These are phyloP conservation scores for Sturnira hondurensis DNA, from an alignment of 2,113 vertebrate species.

Conservation along the genomic window DNA sequence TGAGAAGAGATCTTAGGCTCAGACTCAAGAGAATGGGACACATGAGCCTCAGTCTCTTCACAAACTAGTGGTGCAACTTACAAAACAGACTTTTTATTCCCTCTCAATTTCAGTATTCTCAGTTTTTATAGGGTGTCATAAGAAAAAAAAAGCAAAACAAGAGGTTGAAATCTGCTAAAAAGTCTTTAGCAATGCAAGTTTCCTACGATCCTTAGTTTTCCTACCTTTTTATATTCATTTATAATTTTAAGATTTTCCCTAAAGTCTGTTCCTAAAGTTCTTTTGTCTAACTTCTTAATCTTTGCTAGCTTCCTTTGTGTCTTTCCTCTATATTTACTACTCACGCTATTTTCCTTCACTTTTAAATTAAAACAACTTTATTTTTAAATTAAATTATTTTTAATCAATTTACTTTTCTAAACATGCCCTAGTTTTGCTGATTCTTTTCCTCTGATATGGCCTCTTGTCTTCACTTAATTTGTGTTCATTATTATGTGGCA, in stretches of 20 bases:
- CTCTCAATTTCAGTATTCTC: neutral
- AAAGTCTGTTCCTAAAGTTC: neutral
- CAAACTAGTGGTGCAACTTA: neutral
- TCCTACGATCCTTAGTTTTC: neutral
- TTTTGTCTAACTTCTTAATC: neutral
- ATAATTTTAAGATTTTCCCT: neutral
- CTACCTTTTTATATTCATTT: neutral
- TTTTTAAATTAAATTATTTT: neutral
- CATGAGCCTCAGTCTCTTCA: neutral
- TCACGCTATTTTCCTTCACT: neutral
- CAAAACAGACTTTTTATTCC: neutral
- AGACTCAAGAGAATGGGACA: neutral
- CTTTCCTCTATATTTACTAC: neutral
- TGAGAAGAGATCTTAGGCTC: constrained; percentile 16
- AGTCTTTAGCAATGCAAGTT: neutral
- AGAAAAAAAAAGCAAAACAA: neutral
- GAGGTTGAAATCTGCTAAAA: neutral
- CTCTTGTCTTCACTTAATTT: neutral
- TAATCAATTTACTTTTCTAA: neutral
- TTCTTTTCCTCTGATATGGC: neutral
- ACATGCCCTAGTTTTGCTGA: neutral
- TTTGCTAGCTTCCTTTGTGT: neutral
- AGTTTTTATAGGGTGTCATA: neutral
- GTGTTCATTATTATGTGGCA: neutral
- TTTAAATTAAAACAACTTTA: neutral